Base-by-base conservation (phyloP, 2,888 invertebrate species). In the Zele albiditarsus region DNA sequence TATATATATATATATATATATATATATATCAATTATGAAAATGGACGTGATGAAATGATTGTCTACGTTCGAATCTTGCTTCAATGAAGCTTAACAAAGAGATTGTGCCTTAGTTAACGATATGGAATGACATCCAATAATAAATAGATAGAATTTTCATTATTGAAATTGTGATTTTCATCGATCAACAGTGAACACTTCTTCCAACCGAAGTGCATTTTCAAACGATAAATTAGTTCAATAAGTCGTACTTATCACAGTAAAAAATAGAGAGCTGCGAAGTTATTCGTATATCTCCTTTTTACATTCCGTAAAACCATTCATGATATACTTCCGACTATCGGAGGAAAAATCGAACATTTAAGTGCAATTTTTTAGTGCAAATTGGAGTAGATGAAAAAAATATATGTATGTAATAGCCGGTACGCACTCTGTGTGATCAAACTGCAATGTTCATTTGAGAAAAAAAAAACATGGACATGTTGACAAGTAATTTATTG, bases 311-410 rank as follows among this genome's bases (percentile, higher is more conserved):
- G 42, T 53, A 23, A 33, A 65, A 53, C 27, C 57, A 71, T 71
- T 38, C 12, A 49, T 53, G 65, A 57, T 46, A 70, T 63, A 60
- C 53, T 28, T 75, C 57, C 49, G 70, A 57, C 63, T 74, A 65
- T 76, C 66, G 27, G 65, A 69, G 73, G 72, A 71, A 76, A 20
- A 80, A 76, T 77, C 33, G 53, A 58, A 74, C 65, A 66, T 58
- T 66, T 42, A 68, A 77, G 76, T 78, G 78, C 78, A 76, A 77
- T 78, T 74, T 33, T 72, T 31, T 71, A 63, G 63, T 63, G 25
- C 63, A 71, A 67, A 53, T 49, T 23, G 57, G 25, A 38, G 23
- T 14, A 46, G 16, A 58, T 46, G 67, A 71, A 63, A 53, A 42
- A 53, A n/a, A n/a, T n/a, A 53, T 20, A n/a, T 23, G 20, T 33